Percentiles rank a stretch among this genome's conserved stretches.
Evolutionary conservation across 2,797 vertebrate genomes (phyloP).

Genomic region (Clamator glandarius): DNA sequence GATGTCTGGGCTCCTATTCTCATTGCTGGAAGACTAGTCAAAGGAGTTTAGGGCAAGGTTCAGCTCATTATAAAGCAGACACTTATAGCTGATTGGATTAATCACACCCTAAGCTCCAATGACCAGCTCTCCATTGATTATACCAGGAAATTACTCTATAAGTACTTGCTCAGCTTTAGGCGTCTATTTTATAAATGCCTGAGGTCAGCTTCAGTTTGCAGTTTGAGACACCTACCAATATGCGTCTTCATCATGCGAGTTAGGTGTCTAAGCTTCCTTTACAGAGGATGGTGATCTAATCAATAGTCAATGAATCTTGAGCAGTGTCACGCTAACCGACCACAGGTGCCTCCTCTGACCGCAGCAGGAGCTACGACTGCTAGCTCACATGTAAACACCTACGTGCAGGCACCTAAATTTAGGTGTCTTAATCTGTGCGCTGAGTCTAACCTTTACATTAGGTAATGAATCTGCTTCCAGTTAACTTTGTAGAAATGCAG

Average conservation of each 20-base stretch:
- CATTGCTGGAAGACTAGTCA: not conserved
- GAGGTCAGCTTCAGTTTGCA: not conserved
- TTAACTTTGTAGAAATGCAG: slow-evolving; percentile 1
- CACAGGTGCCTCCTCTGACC: not conserved
- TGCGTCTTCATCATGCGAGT: not conserved
- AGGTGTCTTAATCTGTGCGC: slow-evolving; percentile 33
- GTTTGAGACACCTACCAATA: not conserved
- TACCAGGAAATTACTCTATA: not conserved
- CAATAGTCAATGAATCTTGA: not conserved
- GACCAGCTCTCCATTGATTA: not conserved
- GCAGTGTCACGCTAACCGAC: not conserved
- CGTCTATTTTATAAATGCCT: not conserved
- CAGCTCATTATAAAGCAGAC: not conserved
- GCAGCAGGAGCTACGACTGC: rapidly evolving
- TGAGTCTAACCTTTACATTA: slow-evolving; percentile 23
- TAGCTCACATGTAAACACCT: slow-evolving; percentile 10
- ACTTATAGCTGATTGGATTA: not conserved
- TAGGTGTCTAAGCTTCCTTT: not conserved
- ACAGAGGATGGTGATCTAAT: not conserved
- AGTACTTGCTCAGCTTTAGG: not conserved
- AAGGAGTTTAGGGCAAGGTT: not conserved
- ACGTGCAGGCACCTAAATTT: slow-evolving; percentile 60
- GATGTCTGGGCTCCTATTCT: not conserved
- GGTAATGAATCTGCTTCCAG: slow-evolving; percentile 38
- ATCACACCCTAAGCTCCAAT: not conserved